These are phyloP conservation scores for Gopherus flavomarginatus DNA, from an alignment of 2,113 vertebrate genomes.

Conservation along the genomic window DNA sequence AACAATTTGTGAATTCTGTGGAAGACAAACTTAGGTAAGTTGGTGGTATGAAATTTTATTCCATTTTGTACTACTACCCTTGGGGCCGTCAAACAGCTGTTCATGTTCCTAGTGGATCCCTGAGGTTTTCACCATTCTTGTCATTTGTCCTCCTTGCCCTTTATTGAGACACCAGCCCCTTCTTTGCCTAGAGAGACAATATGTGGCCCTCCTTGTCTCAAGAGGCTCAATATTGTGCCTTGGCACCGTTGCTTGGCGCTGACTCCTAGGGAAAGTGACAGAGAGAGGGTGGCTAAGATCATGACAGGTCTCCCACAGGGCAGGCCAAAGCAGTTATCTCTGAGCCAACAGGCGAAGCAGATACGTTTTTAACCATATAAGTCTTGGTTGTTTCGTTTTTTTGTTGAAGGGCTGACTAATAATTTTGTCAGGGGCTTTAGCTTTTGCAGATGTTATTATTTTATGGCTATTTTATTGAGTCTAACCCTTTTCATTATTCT, in stretches of 20 bases:
- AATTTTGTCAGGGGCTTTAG: background rate
- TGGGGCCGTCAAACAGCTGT: background rate
- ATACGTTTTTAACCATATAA: background rate
- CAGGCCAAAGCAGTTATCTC: background rate
- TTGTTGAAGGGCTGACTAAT: background rate
- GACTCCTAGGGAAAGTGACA: background rate
- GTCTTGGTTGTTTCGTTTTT: background rate
- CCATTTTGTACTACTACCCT: too few species aligned
- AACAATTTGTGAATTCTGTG: accelerated
- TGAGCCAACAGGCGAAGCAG: background rate
- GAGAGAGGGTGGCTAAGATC: background rate
- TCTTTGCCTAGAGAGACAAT: background rate
- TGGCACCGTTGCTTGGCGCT: background rate
- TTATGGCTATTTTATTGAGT: background rate
- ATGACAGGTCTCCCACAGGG: background rate
- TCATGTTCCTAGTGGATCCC: background rate
- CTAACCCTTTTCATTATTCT: background rate
- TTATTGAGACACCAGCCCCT: background rate
- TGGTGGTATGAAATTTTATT: background rate
- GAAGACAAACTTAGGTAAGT: background rate
- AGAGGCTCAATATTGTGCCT: background rate
- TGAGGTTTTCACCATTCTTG: background rate
- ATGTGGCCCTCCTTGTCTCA: background rate
- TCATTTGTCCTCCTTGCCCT: background rate
- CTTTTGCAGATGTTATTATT: background rate